Evolutionary conservation across 2,888 invertebrate species (phyloP).

Genomic region (Stramonita haemastoma): DNA sequence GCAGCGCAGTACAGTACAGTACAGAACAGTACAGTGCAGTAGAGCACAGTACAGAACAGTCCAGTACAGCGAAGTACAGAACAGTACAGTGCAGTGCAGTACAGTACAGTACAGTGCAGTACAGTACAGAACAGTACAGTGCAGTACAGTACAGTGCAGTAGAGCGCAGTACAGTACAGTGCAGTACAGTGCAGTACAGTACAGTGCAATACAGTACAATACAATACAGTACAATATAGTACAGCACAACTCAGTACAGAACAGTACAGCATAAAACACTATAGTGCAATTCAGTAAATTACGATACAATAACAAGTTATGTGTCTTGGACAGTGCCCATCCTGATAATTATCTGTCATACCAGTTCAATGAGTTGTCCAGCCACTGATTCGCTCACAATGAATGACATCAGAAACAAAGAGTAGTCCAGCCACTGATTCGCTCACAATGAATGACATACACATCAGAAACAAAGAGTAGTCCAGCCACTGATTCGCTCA

Average conservation of each 20-base stretch:
- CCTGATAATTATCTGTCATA: too few relatives aligned
- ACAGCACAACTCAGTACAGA: neutral
- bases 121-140: neutral
- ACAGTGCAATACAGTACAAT: slow-evolving; percentile 1
- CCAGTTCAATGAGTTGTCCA: too few relatives aligned
- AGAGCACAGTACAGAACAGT: neutral
- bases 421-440: too few relatives aligned
- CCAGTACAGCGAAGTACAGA: neutral
- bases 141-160: neutral
- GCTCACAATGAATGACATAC: too few relatives aligned
- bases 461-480: too few relatives aligned
- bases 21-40: neutral
- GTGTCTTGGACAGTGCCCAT: too few relatives aligned
- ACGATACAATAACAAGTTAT: neutral
- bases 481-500: too few relatives aligned
- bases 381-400: too few relatives aligned
- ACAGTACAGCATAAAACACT: neutral
- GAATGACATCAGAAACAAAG: too few relatives aligned
- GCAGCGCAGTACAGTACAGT: neutral
- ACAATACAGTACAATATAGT: neutral
- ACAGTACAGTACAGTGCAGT: neutral
- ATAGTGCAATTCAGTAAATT: neutral
- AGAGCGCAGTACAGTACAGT: neutral
- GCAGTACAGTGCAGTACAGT: neutral
- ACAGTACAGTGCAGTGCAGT: neutral